A percentile compares a stretch with the other conserved stretches of the same genome.
phyloP scores from a whole-genome alignment of 2,888 invertebrate species.

The Matsumyia berberina region DNA sequence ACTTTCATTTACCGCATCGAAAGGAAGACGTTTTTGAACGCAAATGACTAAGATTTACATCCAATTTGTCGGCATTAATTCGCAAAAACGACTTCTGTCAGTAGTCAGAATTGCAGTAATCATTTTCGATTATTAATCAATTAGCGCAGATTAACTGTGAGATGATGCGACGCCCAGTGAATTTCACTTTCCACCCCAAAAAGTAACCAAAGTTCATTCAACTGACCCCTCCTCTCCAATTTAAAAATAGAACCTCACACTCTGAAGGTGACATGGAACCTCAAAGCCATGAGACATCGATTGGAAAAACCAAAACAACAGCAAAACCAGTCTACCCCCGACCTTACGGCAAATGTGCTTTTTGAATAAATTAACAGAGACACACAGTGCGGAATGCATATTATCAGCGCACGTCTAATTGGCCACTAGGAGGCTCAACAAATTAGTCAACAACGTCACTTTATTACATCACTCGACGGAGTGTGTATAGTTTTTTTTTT shows the following conservation, averaged over 20 bases:
- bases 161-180: neutral
- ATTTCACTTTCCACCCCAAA: neutral
- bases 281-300: constrained; percentile 40
- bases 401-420: constrained; percentile 41
- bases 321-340: constrained; percentile 49
- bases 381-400: constrained; percentile 9
- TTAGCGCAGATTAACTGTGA: neutral
- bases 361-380: constrained; percentile 43
- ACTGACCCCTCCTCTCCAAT: constrained; percentile 17
- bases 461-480: constrained; percentile 43
- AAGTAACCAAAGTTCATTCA: constrained; percentile 50
- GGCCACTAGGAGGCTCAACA: constrained; percentile 19
- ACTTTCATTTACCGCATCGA: too few species aligned
- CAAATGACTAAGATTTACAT: neutral
- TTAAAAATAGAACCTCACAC: constrained; percentile 13
- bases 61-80: neutral
- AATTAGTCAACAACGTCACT: constrained; percentile 38
- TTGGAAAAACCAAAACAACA: constrained; percentile 33
- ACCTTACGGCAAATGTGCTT: constrained; percentile 20
- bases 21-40: neutral
- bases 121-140: constrained; percentile 1
- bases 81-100: too few species aligned
- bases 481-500: constrained; percentile 6
- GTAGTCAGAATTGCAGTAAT: neutral
- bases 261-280: constrained; percentile 16